These are phyloP conservation scores for Metopia argyrocephala DNA, from an alignment of 2,888 invertebrate species.

Conservation along the genomic window DNA sequence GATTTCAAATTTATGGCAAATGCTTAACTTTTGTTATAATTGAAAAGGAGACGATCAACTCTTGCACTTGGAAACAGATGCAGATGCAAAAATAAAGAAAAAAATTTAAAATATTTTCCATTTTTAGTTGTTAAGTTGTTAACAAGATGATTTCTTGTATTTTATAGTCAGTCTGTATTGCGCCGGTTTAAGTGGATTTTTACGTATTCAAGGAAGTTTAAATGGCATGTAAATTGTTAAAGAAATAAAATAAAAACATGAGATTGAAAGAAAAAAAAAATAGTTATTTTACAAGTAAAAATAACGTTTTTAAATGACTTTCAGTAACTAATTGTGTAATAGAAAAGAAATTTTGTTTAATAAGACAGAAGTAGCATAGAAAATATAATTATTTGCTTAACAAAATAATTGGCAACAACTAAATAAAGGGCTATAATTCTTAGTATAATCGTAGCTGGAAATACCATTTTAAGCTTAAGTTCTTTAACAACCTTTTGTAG, in stretches of 20 bases:
- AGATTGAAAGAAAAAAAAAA: neutral
- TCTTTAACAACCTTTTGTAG: too few species aligned
- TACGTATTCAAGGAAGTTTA: slow-evolving; percentile 21
- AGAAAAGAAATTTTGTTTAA: too few species aligned
- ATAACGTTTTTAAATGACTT: too few species aligned
- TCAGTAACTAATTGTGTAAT: neutral
- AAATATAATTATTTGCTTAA: too few species aligned
- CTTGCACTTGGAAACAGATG: neutral
- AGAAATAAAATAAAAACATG: slow-evolving; percentile 16
- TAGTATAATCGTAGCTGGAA: too few species aligned
- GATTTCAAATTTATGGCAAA: slow-evolving; percentile 60
- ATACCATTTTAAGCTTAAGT: too few species aligned
- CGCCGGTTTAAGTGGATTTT: slow-evolving; percentile 61
- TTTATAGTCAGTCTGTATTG: neutral
- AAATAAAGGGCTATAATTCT: too few species aligned
- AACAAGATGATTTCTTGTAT: slow-evolving; percentile 54
- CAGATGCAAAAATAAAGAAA: neutral
- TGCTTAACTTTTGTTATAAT: slow-evolving; percentile 55
- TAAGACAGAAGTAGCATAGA: too few species aligned
- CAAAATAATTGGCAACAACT: too few species aligned
- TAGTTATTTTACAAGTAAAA: neutral
- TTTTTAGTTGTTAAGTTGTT: slow-evolving; percentile 58
- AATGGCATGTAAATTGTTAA: slow-evolving; percentile 69
- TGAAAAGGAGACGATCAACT: slow-evolving; percentile 37
- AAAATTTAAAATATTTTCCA: neutral